A percentile compares a stretch with the other conserved stretches of the same genome.
These are phyloP conservation scores for Prionailurus viverrinus DNA, from an alignment of 2,113 vertebrate species.

Conservation along the genomic window DNA sequence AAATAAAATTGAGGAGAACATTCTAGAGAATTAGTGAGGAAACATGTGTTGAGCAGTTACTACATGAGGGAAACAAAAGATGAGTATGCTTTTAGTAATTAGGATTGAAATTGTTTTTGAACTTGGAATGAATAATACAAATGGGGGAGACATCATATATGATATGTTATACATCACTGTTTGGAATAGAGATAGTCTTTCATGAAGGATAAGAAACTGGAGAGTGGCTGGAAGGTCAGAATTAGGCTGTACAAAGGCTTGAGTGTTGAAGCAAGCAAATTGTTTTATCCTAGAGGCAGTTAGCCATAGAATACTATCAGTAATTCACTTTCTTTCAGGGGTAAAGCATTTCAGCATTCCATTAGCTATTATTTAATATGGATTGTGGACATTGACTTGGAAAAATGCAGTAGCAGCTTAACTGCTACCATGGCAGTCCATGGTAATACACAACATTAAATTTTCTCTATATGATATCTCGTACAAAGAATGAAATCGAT, in stretches of 20 bases:
- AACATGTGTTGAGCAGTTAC: not conserved
- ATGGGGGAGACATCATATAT: not conserved
- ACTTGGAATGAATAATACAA: conserved; percentile 6
- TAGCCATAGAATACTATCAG: not conserved
- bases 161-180: not conserved
- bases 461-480: not conserved
- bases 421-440: not conserved
- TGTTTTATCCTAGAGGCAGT: not conserved
- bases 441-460: not conserved
- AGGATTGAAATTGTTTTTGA: not conserved
- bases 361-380: not conserved
- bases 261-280: conserved; percentile 10
- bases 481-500: conserved; percentile 20
- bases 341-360: conserved; percentile 8
- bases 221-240: not conserved
- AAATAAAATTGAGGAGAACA: not conserved
- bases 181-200: not conserved
- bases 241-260: not conserved
- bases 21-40: not conserved
- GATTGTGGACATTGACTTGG: conserved; percentile 1
- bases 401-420: conserved; percentile 40
- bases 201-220: not conserved
- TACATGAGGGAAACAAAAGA: not conserved
- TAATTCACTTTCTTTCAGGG: conserved; percentile 37
- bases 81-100: not conserved